Conservation (phyloP, 2,888 invertebrate genomes). For the Lepeophtheirus nordmannii region DNA sequence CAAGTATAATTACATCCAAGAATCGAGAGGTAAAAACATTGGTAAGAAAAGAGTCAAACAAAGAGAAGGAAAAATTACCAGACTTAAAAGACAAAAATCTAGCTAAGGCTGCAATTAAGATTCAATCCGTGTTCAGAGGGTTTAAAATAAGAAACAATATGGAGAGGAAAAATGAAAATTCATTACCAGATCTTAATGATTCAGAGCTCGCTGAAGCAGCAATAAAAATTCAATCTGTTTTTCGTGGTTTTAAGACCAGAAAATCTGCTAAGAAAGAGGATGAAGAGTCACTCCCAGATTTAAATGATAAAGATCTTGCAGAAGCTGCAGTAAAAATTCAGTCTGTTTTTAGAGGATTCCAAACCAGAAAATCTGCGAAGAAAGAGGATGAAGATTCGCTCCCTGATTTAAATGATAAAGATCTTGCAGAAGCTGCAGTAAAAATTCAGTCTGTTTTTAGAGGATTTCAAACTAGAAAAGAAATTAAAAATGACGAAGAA, state of each 20-base stretch:
- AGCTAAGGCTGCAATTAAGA: constrained; percentile 18
- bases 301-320: background rate
- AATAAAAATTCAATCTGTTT: constrained; percentile 18
- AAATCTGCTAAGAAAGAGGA: background rate
- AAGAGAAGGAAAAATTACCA: constrained; percentile 9
- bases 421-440: constrained; percentile 11
- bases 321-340: constrained; percentile 23
- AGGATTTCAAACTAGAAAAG: constrained; percentile 20
- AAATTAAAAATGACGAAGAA: constrained; percentile 6
- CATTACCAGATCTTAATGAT: constrained; percentile 6
- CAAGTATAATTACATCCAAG: background rate
- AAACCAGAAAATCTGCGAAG: constrained; percentile 14
- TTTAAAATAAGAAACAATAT: background rate
- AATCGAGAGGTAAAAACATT: background rate
- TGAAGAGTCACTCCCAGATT: background rate
- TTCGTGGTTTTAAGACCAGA: constrained; percentile 5
- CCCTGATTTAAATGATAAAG: constrained; percentile 10
- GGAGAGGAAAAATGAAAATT: background rate
- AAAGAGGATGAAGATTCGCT: background rate
- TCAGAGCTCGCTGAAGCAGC: constrained; percentile 3
- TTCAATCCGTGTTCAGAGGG: constrained; percentile 9
- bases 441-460: constrained; percentile 22
- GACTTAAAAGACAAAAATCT: constrained; percentile 3
- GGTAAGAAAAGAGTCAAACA: background rate
- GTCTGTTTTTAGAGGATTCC: constrained; percentile 19